Conservation (phyloP, 1,140 invertebrate species). For the Megalonaias nervosa region DNA sequence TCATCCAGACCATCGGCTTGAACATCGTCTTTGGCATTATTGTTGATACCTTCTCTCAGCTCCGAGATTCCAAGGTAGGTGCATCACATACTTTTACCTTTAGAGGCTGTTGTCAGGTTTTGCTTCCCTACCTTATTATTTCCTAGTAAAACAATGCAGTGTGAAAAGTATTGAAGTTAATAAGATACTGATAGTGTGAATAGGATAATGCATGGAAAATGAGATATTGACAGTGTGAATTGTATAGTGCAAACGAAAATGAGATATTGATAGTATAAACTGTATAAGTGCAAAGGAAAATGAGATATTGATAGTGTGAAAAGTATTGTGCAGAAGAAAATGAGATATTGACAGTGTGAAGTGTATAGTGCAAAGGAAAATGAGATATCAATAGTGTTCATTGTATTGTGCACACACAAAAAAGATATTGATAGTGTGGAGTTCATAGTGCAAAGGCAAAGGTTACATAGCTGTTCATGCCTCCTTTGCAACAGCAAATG, state of each 20-base stretch:
- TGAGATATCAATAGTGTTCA: too few species aligned
- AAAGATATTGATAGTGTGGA: too few species aligned
- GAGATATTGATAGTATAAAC: too few species aligned
- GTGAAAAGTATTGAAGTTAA: neutral
- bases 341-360: neutral
- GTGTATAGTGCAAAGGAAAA: too few species aligned
- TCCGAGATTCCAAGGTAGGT: slow-evolving; percentile 67
- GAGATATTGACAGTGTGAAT: too few species aligned
- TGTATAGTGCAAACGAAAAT: too few species aligned
- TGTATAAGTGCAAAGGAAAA: neutral
- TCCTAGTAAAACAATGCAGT: neutral
- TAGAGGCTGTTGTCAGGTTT: slow-evolving; percentile 1
- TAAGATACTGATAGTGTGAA: neutral
- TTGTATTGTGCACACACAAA: too few species aligned
- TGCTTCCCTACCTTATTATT: neutral
- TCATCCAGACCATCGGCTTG: slow-evolving; percentile 67
- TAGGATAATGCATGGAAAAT: too few species aligned
- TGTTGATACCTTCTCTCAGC: slow-evolving; percentile 69
- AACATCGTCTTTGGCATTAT: slow-evolving; percentile 71
- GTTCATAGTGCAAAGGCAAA: too few species aligned
- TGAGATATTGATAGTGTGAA: neutral
- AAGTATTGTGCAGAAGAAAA: neutral
- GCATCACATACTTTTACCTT: neutral
- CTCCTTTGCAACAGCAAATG: too few species aligned
- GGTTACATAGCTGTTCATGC: too few species aligned